Conservation (phyloP, 1,140 invertebrate species). For the Ericerus pela region DNA sequence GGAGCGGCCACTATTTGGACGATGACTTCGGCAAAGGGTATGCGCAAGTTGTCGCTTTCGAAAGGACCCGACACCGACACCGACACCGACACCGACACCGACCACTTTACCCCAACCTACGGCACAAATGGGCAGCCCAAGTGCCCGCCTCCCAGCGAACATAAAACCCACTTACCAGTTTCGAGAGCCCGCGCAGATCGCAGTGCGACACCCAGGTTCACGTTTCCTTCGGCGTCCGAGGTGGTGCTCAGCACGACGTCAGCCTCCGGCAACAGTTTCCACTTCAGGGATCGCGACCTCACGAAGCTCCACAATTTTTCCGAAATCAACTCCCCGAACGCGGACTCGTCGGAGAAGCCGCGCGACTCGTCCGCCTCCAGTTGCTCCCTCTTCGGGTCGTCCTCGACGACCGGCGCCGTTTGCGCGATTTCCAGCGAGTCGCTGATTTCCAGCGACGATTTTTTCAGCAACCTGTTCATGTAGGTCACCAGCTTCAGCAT, state of each 20-base stretch:
- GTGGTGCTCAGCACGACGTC: slow-evolving; percentile 54
- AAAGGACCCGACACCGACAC: no score
- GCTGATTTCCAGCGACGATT: slow-evolving; percentile 52
- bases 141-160: no score
- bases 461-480: slow-evolving; percentile 63
- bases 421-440: slow-evolving; percentile 62
- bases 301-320: slow-evolving; percentile 58
- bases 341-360: slow-evolving; percentile 42
- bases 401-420: slow-evolving; percentile 30
- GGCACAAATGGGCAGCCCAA: no score
- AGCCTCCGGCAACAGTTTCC: slow-evolving; percentile 52
- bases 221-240: slow-evolving; percentile 48
- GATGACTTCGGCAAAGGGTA: no score
- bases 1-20: no score
- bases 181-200: slow-evolving; percentile 18
- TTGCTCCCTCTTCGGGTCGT: slow-evolving; percentile 21
- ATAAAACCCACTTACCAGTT: slow-evolving; percentile 20
- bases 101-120: no score
- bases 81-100: no score
- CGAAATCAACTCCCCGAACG: slow-evolving; percentile 48
- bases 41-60: no score
- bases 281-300: slow-evolving; percentile 48
- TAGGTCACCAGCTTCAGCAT: slow-evolving; percentile 64
- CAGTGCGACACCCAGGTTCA: slow-evolving; percentile 56
- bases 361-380: slow-evolving; percentile 26